Conservation (phyloP, 1,140 invertebrate species). For the Oscheius sp. region DNA sequence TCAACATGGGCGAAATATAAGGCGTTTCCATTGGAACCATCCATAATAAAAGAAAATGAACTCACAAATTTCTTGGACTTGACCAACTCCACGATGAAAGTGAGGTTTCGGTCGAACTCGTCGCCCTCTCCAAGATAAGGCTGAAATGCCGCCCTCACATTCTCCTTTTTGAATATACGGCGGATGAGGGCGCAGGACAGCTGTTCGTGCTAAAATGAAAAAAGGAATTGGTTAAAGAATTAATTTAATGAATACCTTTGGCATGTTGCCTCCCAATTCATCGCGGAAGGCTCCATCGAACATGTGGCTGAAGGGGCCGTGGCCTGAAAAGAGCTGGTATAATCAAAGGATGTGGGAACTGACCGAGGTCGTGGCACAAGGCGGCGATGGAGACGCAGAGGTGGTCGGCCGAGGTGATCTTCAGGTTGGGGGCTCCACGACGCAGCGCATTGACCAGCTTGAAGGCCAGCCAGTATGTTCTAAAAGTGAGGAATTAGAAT, state of each 20-base stretch:
- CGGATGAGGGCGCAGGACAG: slow-evolving; percentile 12
- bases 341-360: not conserved
- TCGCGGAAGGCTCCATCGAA: slow-evolving; percentile 31
- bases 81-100: slow-evolving; percentile 16
- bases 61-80: slow-evolving; percentile 29
- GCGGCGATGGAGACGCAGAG: slow-evolving; percentile 38
- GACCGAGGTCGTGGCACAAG: slow-evolving; percentile 41
- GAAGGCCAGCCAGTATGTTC: slow-evolving; percentile 33
- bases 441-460: slow-evolving; percentile 18
- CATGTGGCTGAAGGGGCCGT: slow-evolving; percentile 40
- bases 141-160: slow-evolving; percentile 8
- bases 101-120: slow-evolving; percentile 9
- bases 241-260: not conserved
- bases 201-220: slow-evolving; percentile 27
- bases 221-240: not conserved
- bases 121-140: not conserved
- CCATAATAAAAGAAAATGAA: not conserved
- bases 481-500: slow-evolving; percentile 8
- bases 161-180: slow-evolving; percentile 14
- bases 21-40: not conserved
- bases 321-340: slow-evolving; percentile 32
- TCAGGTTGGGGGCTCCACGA: slow-evolving; percentile 7
- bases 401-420: slow-evolving; percentile 26
- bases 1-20: too few relatives aligned
- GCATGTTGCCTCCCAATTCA: not conserved